Evolutionary conservation across 2,888 invertebrate genomes (phyloP).

Genomic region (Perdita meconis): DNA sequence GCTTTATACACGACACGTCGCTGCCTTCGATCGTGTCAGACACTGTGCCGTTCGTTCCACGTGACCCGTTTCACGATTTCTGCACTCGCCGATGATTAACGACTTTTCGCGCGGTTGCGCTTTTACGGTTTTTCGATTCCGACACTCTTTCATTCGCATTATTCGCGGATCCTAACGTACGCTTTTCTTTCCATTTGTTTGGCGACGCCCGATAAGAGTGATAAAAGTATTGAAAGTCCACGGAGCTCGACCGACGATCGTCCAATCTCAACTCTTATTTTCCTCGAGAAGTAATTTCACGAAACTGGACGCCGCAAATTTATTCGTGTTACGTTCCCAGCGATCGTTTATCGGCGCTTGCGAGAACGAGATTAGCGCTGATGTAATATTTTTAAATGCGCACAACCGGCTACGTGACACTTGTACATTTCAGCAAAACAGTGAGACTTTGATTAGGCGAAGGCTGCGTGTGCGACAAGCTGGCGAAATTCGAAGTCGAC

Average conservation of each 20-base stretch:
- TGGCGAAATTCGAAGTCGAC: constrained; percentile 22
- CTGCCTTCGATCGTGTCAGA: constrained; percentile 16
- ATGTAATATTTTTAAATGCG: constrained; percentile 26
- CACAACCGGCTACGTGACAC: not conserved
- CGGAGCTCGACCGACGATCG: not conserved
- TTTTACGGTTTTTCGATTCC: not conserved
- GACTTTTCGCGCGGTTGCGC: not conserved
- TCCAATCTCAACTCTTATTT: not conserved
- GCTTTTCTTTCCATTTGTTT: not conserved
- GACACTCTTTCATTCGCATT: not conserved
- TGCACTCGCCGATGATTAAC: constrained; percentile 6
- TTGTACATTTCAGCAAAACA: constrained; percentile 19
- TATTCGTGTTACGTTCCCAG: constrained; percentile 17
- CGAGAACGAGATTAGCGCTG: constrained; percentile 16
- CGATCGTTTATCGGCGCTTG: constrained; percentile 25
- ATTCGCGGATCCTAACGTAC: too few species aligned
- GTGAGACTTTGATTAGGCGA: constrained; percentile 11
- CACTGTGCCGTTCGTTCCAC: constrained; percentile 1
- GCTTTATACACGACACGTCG: constrained; percentile 41
- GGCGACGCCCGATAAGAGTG: not conserved
- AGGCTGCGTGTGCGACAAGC: not conserved
- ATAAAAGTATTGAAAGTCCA: not conserved
- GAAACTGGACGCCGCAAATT: not conserved
- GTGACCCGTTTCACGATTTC: not conserved
- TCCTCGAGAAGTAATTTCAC: not conserved